phyloP scores from a whole-genome alignment of 2,113 vertebrate species.

The Suricata suricatta region DNA sequence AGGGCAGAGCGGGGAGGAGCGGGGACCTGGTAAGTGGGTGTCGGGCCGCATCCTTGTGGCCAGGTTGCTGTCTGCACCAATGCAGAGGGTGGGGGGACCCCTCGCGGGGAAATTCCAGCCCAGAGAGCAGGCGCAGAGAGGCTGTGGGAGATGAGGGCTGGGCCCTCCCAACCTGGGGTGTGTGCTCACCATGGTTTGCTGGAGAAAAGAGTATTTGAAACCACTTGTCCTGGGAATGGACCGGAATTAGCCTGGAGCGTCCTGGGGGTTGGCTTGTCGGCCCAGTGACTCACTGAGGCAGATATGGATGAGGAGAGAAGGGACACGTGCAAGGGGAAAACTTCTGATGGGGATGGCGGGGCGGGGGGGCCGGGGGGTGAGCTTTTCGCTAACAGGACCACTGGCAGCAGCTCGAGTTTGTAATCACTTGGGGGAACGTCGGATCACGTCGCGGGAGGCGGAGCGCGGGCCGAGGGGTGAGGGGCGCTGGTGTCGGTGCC shows the following conservation, averaged over 20 bases:
- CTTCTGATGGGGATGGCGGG: background rate
- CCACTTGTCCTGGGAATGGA: slow-evolving; percentile 17
- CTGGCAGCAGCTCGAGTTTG: slow-evolving; percentile 65
- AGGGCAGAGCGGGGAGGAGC: background rate
- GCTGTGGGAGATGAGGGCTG: background rate
- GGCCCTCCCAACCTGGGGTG: rapidly evolving
- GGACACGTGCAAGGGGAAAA: background rate
- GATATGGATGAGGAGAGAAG: background rate
- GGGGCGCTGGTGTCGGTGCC: background rate
- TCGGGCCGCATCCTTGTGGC: rapidly evolving
- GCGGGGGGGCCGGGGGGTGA: slow-evolving; percentile 61
- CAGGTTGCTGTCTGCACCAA: background rate
- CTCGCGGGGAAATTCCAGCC: background rate
- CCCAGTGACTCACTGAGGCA: slow-evolving; percentile 52
- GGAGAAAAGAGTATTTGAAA: background rate
- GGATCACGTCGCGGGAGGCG: rapidly evolving
- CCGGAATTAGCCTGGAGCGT: slow-evolving; percentile 67
- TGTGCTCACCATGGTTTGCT: background rate
- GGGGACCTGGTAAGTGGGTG: rapidly evolving
- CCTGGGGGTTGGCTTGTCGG: slow-evolving; percentile 53
- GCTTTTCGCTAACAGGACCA: slow-evolving; percentile 65
- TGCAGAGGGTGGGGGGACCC: no score
- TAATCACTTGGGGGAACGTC: background rate
- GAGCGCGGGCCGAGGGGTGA: background rate
- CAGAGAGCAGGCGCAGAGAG: background rate